Evolutionary conservation across 1,140 invertebrate genomes (phyloP).

Genomic region (Metopolophium dirhodum): DNA sequence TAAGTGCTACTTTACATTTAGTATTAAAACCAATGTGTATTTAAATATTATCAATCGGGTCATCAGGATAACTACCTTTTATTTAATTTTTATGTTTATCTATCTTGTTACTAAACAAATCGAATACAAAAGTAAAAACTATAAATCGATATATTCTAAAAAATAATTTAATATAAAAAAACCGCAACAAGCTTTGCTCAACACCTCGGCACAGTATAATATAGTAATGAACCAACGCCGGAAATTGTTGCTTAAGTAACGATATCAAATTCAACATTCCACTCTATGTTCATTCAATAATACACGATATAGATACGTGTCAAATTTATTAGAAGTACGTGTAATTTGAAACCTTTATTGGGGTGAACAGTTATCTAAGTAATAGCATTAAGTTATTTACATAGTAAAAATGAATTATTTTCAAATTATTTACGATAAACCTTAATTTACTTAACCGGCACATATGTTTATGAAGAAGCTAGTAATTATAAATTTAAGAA

Average conservation of each 20-base stretch:
- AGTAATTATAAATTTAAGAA: not conserved
- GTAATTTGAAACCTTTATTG: not conserved
- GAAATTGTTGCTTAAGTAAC: conserved; percentile 13
- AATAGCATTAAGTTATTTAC: not conserved
- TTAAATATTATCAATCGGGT: not conserved
- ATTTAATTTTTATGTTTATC: not conserved
- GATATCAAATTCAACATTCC: not conserved
- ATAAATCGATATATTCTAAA: not conserved
- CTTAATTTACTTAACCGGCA: too few species aligned
- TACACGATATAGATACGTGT: not conserved
- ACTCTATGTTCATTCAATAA: not conserved
- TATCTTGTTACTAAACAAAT: not conserved
- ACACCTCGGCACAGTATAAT: not conserved
- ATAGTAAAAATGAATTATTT: not conserved
- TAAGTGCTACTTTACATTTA: not conserved
- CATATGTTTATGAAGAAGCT: not conserved
- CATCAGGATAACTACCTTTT: not conserved
- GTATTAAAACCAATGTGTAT: not conserved
- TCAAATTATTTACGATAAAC: not conserved
- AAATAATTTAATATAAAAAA: not conserved
- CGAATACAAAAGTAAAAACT: not conserved
- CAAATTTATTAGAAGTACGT: not conserved
- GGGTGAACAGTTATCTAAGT: not conserved
- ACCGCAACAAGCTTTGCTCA: not conserved
- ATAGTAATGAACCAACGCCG: not conserved